phyloP scores from a whole-genome alignment of 2,797 vertebrate genomes.

The Harpia harpyja region DNA sequence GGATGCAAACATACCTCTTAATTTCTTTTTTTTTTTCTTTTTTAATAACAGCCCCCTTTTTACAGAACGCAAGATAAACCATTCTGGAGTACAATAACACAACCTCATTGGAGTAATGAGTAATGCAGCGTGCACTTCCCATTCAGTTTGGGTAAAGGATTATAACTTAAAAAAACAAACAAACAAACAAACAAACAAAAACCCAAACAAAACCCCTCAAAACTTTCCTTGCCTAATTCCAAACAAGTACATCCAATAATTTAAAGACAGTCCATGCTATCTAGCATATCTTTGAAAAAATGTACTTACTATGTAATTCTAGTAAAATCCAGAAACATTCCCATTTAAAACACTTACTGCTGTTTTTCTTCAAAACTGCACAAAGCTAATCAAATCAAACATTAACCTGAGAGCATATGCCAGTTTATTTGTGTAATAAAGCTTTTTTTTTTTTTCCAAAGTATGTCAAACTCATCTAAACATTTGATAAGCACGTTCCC shows the following conservation, averaged over 20 bases:
- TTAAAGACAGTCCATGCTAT: background rate
- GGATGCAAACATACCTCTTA: background rate
- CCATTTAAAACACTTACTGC: background rate
- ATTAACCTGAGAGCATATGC: background rate
- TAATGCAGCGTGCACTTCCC: background rate
- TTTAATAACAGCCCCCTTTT: background rate
- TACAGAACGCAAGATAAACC: background rate
- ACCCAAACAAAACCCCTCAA: background rate
- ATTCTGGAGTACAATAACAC: background rate
- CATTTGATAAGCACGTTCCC: background rate
- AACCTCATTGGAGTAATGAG: background rate
- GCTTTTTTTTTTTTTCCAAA: background rate
- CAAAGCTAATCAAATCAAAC: background rate
- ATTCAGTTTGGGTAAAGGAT: background rate
- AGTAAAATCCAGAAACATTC: background rate
- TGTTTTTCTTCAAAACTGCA: background rate
- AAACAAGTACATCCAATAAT: background rate
- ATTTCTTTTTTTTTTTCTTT: background rate
- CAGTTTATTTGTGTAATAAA: background rate
- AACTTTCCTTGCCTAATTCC: background rate
- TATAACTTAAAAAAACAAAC: background rate
- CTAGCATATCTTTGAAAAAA: background rate
- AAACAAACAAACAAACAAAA: no score
- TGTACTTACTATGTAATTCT: background rate
- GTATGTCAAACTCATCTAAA: background rate